Percentiles rank a stretch among this genome's conserved stretches.
phyloP scores from a whole-genome alignment of 2,888 invertebrate species.

The Plutella xylostella region DNA sequence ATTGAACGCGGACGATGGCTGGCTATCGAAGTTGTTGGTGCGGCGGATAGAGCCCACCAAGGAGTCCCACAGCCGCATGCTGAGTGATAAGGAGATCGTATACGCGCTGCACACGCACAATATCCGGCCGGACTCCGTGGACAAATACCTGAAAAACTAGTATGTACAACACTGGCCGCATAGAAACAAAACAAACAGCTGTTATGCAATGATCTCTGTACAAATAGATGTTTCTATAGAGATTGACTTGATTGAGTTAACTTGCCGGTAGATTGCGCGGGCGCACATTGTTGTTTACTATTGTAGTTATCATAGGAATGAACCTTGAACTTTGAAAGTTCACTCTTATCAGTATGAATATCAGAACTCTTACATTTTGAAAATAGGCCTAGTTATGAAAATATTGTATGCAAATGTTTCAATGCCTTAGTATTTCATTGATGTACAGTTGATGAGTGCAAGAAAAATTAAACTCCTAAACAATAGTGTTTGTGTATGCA shows the following conservation, averaged over 20 bases:
- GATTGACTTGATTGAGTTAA: no score
- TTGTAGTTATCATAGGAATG: slow-evolving; percentile 20
- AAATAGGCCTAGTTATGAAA: no score
- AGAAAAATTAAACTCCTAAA: no score
- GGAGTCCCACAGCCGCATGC: slow-evolving; percentile 96
- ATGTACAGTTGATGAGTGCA: no score
- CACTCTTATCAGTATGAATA: no score
- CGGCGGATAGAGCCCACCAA: slow-evolving; percentile 94
- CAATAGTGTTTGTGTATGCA: no score
- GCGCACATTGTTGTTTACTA: slow-evolving; percentile 24
- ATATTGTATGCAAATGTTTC: not conserved
- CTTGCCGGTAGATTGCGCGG: slow-evolving; percentile 9
- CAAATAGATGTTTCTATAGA: slow-evolving; percentile 26
- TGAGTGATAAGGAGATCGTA: slow-evolving; percentile 95
- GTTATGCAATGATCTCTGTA: slow-evolving; percentile 58
- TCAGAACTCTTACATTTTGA: no score
- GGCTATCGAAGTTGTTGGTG: slow-evolving; percentile 90
- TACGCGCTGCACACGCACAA: slow-evolving; percentile 97
- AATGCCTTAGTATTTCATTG: no score
- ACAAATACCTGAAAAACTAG: slow-evolving; percentile 91
- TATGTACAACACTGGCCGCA: slow-evolving; percentile 63
- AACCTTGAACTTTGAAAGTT: slow-evolving; percentile 24
- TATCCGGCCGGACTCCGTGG: slow-evolving; percentile 89
- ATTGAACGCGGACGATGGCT: slow-evolving; percentile 74
- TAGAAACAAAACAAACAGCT: not conserved